Evolutionary conservation across 1,140 invertebrate species (phyloP), one percentile per base, ranked within the genome.

Genomic region (Diabrotica virgifera): DNA sequence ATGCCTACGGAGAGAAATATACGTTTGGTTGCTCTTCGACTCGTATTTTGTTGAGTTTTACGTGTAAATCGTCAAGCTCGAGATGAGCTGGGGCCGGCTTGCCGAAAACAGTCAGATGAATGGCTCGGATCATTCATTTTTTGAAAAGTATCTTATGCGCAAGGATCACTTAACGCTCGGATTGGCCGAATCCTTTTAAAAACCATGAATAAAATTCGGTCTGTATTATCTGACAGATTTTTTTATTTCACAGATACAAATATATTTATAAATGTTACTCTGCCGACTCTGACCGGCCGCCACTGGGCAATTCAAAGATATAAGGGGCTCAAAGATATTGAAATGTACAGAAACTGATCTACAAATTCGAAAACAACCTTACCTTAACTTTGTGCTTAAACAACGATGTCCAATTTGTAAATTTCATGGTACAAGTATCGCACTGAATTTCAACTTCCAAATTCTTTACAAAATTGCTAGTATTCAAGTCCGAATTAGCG

Each of bases 301-400:
- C 6, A 11, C 40, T 6, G 11, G 8, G n/a, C 6, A 10, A 46
- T 8, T 46, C 40, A 46, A 46, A 46, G 6, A 5, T 8, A 46
- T 6, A 6, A 5, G 8, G 4, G 40, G 2, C n/a, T 3, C 3
- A 46, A 10, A 6, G n/a, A 8, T 10, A n/a, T 46, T n/a, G 40
- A 8, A n/a, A 5, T n/a, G n/a, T n/a, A 46, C 40, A 46, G 40
- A 6, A 46, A 8, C 3, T 46, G 3, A 10, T 46, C 2, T 46
- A 5, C 5, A 10, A 11, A 10, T 37, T 59, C 9, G 13, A 40
- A 11, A 59, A 13, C 55, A 38, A 56, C 13, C 64, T 61, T 62
- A 67, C 57, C 10, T 66, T 53, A 24, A 73, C 70, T 64, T 74
- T 74, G 57, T 76, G 74, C 13, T 67, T 72, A 52, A 72, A 72